Evolutionary conservation across 1,140 invertebrate species (phyloP).

Genomic region (Metopolophium dirhodum): DNA sequence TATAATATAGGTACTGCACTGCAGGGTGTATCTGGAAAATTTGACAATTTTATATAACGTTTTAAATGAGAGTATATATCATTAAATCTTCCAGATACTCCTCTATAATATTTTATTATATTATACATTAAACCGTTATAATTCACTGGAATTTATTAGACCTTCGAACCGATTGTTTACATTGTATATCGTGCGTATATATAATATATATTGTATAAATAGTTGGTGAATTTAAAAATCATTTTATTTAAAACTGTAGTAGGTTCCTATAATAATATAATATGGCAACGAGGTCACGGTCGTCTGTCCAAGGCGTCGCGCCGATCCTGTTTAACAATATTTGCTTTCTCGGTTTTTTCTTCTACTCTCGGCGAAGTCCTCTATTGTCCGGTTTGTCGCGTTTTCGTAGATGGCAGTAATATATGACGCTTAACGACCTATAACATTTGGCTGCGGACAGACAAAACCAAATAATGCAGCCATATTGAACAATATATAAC

Average conservation of each 20-base stretch:
- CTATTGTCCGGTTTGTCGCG: neutral
- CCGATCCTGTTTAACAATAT: neutral
- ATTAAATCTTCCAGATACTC: neutral
- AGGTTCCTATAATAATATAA: neutral
- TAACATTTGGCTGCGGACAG: neutral
- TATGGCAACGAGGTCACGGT: neutral
- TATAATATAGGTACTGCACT: neutral
- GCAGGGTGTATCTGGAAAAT: neutral
- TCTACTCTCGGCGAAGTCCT: neutral
- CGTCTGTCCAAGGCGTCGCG: neutral
- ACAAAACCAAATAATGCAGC: neutral
- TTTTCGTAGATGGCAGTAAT: neutral
- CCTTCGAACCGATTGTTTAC: neutral
- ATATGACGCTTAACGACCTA: neutral
- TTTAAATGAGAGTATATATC: neutral
- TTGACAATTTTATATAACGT: neutral
- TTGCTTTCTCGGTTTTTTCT: neutral
- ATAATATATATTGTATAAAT: neutral
- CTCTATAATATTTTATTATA: neutral
- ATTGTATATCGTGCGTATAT: neutral
- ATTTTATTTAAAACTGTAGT: conserved; percentile 21
- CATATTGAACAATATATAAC: neutral
- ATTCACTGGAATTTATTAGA: neutral
- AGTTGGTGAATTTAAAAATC: neutral
- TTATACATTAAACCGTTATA: neutral